Percentiles rank a stretch among this genome's conserved stretches.
Conservation (phyloP, 2,113 vertebrate species). For the Isichthys henryi region DNA sequence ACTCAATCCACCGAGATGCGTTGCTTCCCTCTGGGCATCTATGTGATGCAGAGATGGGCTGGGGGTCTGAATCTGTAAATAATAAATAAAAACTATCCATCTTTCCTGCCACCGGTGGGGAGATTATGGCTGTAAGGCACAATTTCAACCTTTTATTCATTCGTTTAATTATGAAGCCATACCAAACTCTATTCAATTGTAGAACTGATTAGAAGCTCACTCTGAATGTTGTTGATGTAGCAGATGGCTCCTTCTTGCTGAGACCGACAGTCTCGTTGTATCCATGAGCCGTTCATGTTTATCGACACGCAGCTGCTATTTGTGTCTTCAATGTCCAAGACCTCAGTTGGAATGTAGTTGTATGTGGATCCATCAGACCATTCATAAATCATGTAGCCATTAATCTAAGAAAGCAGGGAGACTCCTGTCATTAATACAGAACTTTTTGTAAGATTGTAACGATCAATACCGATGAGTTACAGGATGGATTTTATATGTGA, state of each 20-base stretch:
- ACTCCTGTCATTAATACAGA: not conserved
- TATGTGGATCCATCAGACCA: constrained; percentile 84
- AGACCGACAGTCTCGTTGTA: constrained; percentile 58
- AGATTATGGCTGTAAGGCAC: not conserved
- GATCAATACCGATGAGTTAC: not conserved
- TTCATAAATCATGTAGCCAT: constrained; percentile 56
- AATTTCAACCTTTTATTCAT: not conserved
- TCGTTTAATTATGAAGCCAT: not conserved
- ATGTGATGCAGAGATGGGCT: constrained; percentile 21
- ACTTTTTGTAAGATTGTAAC: not conserved
- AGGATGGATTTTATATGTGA: not conserved
- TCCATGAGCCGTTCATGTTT: constrained; percentile 70
- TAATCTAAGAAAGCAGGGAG: constrained; percentile 51
- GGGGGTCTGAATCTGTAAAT: constrained; percentile 13
- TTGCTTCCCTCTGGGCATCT: constrained; percentile 58
- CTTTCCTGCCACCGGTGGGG: not conserved
- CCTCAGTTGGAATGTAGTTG: constrained; percentile 59
- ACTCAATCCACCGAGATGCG: constrained; percentile 67
- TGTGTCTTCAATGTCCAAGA: constrained; percentile 25
- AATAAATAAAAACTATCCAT: not conserved
- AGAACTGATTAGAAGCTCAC: constrained; percentile 37
- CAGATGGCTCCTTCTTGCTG: constrained; percentile 78
- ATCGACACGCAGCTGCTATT: constrained; percentile 69
- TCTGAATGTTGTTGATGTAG: constrained; percentile 57
- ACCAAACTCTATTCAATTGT: not conserved